These are phyloP conservation scores for Cerceris ruficornis DNA, from an alignment of 2,888 invertebrate genomes.

Conservation along the genomic window DNA sequence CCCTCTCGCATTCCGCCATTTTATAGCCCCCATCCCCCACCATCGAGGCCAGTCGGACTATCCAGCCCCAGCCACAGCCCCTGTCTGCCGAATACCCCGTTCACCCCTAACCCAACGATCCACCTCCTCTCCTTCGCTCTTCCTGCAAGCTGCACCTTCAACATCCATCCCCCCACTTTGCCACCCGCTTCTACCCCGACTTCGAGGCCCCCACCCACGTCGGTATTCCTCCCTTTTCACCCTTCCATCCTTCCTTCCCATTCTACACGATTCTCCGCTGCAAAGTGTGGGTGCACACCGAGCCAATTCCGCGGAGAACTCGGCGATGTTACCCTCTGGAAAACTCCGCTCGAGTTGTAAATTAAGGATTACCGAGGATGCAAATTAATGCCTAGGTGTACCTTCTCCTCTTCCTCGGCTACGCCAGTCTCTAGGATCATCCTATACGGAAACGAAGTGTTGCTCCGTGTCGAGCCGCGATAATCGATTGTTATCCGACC, in stretches of 20 bases:
- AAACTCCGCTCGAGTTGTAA: conserved; percentile 64
- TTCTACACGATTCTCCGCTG: conserved; percentile 17
- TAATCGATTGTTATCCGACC: conserved; percentile 62
- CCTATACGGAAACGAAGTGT: conserved; percentile 51
- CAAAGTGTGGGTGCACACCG: conserved; percentile 66
- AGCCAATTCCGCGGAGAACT: conserved; percentile 62
- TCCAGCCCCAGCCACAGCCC: conserved; percentile 74
- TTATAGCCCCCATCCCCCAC: conserved; percentile 51
- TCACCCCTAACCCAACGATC: conserved; percentile 29
- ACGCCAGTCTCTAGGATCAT: conserved; percentile 42
- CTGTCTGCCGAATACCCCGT: conserved; percentile 58
- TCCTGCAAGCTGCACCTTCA: conserved; percentile 45
- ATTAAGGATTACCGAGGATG: conserved; percentile 68
- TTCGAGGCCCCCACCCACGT: conserved; percentile 14
- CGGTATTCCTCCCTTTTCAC: conserved; percentile 44
- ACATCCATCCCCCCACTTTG: conserved; percentile 45
- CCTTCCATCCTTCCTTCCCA: conserved; percentile 55
- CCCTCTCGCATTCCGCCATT: conserved; percentile 54
- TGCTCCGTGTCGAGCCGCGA: conserved; percentile 51
- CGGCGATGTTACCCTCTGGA: conserved; percentile 60
- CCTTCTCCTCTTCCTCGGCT: conserved; percentile 17
- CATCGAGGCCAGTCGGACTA: conserved; percentile 64
- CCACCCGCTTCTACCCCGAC: conserved; percentile 14
- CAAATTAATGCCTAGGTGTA: conserved; percentile 63
- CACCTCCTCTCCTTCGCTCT: conserved; percentile 13